Percentiles rank a stretch among this genome's conserved stretches.
phyloP scores from a whole-genome alignment of 2,113 vertebrate genomes.

The Lipotes vexillifer region DNA sequence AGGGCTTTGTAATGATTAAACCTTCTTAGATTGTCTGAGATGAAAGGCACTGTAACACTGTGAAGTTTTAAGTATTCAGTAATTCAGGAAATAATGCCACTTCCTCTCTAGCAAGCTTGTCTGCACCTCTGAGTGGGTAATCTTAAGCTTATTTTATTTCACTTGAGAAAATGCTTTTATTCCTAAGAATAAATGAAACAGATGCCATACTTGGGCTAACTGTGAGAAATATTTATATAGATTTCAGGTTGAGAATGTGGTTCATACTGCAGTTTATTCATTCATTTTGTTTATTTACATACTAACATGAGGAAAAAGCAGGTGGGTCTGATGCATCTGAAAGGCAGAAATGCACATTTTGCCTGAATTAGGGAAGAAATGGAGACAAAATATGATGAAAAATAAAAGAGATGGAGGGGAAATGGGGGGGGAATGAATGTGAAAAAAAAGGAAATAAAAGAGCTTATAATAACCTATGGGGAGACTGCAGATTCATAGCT shows the following conservation, averaged over 20 bases:
- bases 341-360: neutral
- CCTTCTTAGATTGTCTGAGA: neutral
- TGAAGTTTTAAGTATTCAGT: neutral
- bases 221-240: neutral
- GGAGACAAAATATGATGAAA: neutral
- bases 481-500: neutral
- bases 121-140: neutral
- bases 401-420: neutral
- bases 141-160: neutral
- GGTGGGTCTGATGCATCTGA: neutral
- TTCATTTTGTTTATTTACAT: neutral
- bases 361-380: neutral
- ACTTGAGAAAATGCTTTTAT: neutral
- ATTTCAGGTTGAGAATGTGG: neutral
- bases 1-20: neutral
- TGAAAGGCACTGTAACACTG: neutral
- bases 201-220: neutral
- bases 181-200: neutral
- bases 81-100: neutral
- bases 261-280: neutral
- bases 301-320: neutral
- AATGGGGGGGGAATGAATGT: too few relatives aligned
- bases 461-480: neutral
- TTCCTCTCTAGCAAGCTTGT: neutral
- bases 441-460: neutral